Evolutionary conservation across 2,888 invertebrate genomes (phyloP), one percentile per base, ranked within the genome.

Genomic region (Trachelus stipa): DNA sequence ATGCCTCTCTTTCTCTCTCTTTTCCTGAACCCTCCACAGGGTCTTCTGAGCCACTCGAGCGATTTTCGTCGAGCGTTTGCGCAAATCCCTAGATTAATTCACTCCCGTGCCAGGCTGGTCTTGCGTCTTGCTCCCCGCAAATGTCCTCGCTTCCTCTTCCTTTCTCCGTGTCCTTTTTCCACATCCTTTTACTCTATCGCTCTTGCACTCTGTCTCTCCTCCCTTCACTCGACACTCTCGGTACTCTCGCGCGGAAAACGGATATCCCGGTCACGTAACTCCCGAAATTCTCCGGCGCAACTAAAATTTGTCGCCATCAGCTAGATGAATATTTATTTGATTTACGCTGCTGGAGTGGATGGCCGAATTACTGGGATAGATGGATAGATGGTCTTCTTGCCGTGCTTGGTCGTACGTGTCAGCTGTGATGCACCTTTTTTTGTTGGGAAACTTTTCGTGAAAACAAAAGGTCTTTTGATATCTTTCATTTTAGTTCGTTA

Each of bases 191-290:
- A 23, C 56, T 56, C 23, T 56, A 0, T 23, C 23, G 15, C 56
- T 56, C 56, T 23, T 56, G 9, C 56, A 1, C 56, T 56, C 56
- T 56, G 23, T 56, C 56, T 56, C 23, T 23, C 9, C 56, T 23
- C 2, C 56, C 9, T 56, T 56, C 56, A 23, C 56, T 56, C 56
- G 23, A 56, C 71, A 23, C 34, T 71, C 71, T 31, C 71, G 71
- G 34, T 71, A 71, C 34, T 71, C 9, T 0, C 30, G 71, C 9
- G 34, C 71, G 30, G 30, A 71, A 71, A 23, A 71, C 71, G 71
- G 71, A 31, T 34, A 88, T 77, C 82, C 88, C 68, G 82, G 86
- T 89, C 89, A 88, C 89, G 89, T 88, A 88, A 83, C 81, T 83
- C 79, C 83, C 83, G 71, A 83, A 87, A 88, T 87, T 86, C 86